phyloP scores from a whole-genome alignment of 2,113 vertebrate species.

The Mus pahari region DNA sequence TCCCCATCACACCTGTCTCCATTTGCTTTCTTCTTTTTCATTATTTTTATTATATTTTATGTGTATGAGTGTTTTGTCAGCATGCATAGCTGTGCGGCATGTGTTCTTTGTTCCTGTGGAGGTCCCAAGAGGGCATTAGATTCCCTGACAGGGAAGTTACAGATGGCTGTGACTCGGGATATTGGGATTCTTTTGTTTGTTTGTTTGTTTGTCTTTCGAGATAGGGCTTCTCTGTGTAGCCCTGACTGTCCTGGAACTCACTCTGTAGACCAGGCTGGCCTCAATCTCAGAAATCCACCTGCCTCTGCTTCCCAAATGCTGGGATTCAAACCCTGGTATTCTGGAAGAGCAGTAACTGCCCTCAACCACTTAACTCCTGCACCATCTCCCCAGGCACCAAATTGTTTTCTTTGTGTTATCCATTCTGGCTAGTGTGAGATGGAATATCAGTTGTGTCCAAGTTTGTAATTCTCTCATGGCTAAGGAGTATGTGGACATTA shows the following conservation, averaged over 20 bases:
- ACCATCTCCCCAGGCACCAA: not conserved
- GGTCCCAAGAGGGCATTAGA: not conserved
- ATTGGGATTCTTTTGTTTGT: not conserved
- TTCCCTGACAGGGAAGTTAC: not conserved
- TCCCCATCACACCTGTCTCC: too few relatives aligned
- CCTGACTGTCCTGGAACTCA: too few relatives aligned
- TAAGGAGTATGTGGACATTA: not conserved
- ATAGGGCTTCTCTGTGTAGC: too few relatives aligned
- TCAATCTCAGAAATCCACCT: too few relatives aligned
- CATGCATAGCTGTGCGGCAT: not conserved
- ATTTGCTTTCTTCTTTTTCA: not conserved
- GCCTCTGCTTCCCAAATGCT: too few relatives aligned
- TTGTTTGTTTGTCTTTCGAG: too few relatives aligned
- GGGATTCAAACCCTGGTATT: not conserved
- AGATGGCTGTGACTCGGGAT: not conserved
- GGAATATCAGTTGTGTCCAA: not conserved
- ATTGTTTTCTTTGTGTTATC: not conserved
- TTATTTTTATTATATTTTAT: not conserved
- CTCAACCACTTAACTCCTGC: not conserved
- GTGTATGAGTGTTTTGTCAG: not conserved
- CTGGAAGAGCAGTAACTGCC: not conserved
- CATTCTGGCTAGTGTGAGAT: not conserved
- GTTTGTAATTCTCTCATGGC: not conserved
- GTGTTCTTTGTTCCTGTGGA: not conserved
- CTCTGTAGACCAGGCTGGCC: too few relatives aligned